Evolutionary conservation across 2,888 invertebrate species (phyloP).

Genomic region (Blastobasis lacticolella): DNA sequence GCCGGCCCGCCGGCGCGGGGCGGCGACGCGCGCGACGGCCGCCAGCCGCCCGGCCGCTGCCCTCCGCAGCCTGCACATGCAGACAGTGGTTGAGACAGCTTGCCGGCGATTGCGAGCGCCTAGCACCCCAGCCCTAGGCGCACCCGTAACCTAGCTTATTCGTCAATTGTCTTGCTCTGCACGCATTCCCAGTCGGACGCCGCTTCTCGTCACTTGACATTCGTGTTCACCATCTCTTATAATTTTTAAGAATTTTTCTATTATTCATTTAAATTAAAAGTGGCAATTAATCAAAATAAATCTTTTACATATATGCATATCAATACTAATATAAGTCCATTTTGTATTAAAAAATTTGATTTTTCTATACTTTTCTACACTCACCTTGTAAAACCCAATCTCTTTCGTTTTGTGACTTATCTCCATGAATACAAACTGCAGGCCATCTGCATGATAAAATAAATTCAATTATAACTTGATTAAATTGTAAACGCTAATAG

Average conservation of each 20-base stretch:
- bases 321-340: no score
- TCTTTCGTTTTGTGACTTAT: conserved; percentile 94
- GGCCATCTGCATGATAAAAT: conserved; percentile 76
- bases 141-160: conserved; percentile 1
- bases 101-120: conserved; percentile 14
- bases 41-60: conserved; percentile 50
- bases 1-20: conserved; percentile 25
- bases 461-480: background rate
- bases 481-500: no score
- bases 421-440: conserved; percentile 93
- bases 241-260: background rate
- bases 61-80: conserved; percentile 69
- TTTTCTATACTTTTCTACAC: conserved; percentile 6
- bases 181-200: conserved; percentile 43
- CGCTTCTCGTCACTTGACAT: conserved; percentile 45
- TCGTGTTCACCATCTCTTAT: background rate
- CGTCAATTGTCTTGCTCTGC: conserved; percentile 17
- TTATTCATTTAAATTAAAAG: no score
- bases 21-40: conserved; percentile 41
- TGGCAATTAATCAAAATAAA: no score
- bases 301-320: no score
- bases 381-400: conserved; percentile 93
- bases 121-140: conserved; percentile 11
- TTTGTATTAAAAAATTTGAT: background rate
- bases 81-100: conserved; percentile 51